Base-by-base conservation (phyloP, 1,140 invertebrate species). In the Chrysomallon squamiferum region DNA sequence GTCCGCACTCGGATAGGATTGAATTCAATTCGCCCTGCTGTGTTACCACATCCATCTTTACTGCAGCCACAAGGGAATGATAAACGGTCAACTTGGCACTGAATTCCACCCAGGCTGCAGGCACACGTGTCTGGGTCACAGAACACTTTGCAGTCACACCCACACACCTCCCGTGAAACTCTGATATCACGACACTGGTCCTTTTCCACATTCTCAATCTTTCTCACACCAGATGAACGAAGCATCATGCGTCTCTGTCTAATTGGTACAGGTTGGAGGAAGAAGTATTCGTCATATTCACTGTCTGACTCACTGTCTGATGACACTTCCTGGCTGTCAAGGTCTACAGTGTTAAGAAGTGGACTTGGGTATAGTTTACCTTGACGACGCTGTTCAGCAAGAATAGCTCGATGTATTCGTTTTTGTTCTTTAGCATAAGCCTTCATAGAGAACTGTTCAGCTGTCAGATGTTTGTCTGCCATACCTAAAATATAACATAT, bases 31-130 rank as follows among this genome's bases (percentile, higher is more conserved):
- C 97, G 88, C 7, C 97, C 97, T 58, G 91, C 91, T 3, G 90
- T 91, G 85, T 99, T 99, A 35, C 90, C 92, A 85, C 97, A 99
- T 54, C 94, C 94, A 76, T 98, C 95, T 68, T 93, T 90, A 0
- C 93, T 92, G 86, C 97, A 99, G 25, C 95, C 95, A 85, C 97
- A 99, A 0, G 97, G 97, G 84, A 98, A 99, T 77, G 94, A 96
- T 47, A 95, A 88, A 68, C 96, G 89, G 86, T 98, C 96, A 25
- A 99, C 94, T 88, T 97, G 95, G 83, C 95, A 99, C 87, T 97
- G 96, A 66, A 99, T 98, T 30, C 95, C 96, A 56, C 93, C 93
- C 80, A 93, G 89, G 81, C 93, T 94, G 86, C 96, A 99, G 30
- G 93, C 91, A 85, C 96, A 99, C 22, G 91, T 95, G 75, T 96